Conservation (phyloP, 2,113 vertebrate genomes). For the Pygoscelis adeliae region DNA sequence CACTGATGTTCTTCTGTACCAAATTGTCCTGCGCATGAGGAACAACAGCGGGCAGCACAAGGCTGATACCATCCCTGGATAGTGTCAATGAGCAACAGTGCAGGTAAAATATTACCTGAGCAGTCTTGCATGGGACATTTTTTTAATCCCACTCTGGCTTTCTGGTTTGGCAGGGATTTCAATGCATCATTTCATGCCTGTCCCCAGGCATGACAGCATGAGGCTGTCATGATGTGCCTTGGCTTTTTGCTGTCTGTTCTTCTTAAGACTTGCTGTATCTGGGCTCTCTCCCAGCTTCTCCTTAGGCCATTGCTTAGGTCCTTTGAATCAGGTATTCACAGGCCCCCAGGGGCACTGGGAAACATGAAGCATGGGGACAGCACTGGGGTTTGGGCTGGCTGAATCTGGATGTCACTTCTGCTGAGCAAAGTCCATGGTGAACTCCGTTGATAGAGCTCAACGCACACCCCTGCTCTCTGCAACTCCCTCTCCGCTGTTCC, state of each 20-base stretch:
- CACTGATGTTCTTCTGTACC: not conserved
- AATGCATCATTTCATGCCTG: not conserved
- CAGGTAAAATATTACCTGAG: not conserved
- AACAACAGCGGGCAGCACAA: not conserved
- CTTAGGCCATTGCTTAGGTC: not conserved
- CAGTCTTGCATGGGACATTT: not conserved
- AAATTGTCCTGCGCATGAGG: not conserved
- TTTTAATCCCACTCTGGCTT: not conserved
- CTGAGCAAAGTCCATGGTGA: not conserved
- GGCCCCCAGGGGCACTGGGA: not conserved
- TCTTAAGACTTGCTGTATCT: not conserved
- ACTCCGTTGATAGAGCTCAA: not conserved
- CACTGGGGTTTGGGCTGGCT: not conserved
- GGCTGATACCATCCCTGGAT: not conserved
- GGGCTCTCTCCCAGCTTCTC: not conserved
- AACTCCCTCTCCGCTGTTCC: not conserved
- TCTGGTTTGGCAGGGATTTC: not conserved
- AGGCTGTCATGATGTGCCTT: not conserved
- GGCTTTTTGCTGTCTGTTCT: not conserved
- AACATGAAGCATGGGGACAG: not conserved
- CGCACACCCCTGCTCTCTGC: accelerated
- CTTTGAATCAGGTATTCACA: not conserved
- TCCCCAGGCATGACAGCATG: not conserved
- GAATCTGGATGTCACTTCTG: not conserved
- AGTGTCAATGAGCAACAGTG: not conserved